phyloP scores from a whole-genome alignment of 2,113 vertebrate species.

The Syngnathus floridae region DNA sequence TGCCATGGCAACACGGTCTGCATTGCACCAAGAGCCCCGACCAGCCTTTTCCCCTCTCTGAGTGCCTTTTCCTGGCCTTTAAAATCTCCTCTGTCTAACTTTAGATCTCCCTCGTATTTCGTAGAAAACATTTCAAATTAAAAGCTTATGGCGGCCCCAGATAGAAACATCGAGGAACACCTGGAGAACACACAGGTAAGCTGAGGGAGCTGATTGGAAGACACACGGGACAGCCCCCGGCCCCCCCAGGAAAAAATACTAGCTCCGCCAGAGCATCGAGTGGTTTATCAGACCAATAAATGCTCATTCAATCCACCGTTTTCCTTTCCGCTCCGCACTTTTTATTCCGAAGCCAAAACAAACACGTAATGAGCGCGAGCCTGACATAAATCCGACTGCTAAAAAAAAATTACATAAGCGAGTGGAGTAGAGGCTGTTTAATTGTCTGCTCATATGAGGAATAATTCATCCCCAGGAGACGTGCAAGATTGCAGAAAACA shows the following conservation, averaged over 20 bases:
- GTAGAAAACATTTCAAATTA: neutral
- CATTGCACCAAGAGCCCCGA: constrained; percentile 78
- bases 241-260: too few relatives aligned
- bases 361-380: constrained; percentile 31
- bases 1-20: constrained; percentile 82
- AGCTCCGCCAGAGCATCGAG: too few relatives aligned
- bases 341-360: constrained; percentile 15
- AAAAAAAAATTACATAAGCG: constrained; percentile 45
- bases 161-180: neutral
- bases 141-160: neutral
- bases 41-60: constrained; percentile 42
- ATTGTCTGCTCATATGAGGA: constrained; percentile 43
- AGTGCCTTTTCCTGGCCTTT: constrained; percentile 24
- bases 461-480: constrained; percentile 30
- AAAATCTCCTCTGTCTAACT: neutral
- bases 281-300: neutral
- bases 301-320: constrained; percentile 9
- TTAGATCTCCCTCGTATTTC: constrained; percentile 10
- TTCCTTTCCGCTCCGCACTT: constrained; percentile 11
- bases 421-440: constrained; percentile 28
- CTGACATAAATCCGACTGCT: constrained; percentile 17
- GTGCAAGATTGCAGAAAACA: constrained; percentile 10
- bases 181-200: too few relatives aligned
- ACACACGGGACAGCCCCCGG: too few relatives aligned
- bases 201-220: too few relatives aligned